phyloP scores from a whole-genome alignment of 2,113 vertebrate species.

The Ranitomeya variabilis region DNA sequence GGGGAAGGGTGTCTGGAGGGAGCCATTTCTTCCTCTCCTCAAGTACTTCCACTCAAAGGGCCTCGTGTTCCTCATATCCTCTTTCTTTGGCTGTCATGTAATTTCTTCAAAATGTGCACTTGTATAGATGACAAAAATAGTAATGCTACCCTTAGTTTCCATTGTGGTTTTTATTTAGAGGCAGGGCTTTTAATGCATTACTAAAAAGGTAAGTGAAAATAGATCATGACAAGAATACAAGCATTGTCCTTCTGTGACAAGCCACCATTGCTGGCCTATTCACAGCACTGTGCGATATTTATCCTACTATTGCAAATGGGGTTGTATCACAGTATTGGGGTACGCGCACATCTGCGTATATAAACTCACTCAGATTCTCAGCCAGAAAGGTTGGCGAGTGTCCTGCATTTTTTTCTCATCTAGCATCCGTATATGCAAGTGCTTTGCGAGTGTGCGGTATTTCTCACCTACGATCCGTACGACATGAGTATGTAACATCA shows the following conservation, averaged over 20 bases:
- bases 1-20: background rate
- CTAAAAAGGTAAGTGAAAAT: background rate
- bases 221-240: background rate
- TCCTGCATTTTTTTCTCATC: too few species aligned
- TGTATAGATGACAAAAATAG: background rate
- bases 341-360: too few species aligned
- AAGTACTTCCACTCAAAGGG: conserved; percentile 20
- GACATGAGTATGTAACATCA: too few species aligned
- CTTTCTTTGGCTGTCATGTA: conserved; percentile 31
- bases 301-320: too few species aligned
- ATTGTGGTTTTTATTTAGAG: background rate
- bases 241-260: background rate
- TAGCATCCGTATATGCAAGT: too few species aligned
- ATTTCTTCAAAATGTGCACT: conserved; percentile 21
- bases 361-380: too few species aligned
- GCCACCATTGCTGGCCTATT: background rate
- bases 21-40: conserved; percentile 36
- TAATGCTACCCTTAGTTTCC: background rate
- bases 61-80: conserved; percentile 43
- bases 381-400: too few species aligned
- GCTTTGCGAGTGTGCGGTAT: too few species aligned
- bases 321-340: too few species aligned
- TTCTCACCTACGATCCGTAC: too few species aligned
- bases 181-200: background rate
- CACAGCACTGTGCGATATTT: background rate